Conservation (phyloP, 2,113 vertebrate genomes). For the Syrrhaptes paradoxus region DNA sequence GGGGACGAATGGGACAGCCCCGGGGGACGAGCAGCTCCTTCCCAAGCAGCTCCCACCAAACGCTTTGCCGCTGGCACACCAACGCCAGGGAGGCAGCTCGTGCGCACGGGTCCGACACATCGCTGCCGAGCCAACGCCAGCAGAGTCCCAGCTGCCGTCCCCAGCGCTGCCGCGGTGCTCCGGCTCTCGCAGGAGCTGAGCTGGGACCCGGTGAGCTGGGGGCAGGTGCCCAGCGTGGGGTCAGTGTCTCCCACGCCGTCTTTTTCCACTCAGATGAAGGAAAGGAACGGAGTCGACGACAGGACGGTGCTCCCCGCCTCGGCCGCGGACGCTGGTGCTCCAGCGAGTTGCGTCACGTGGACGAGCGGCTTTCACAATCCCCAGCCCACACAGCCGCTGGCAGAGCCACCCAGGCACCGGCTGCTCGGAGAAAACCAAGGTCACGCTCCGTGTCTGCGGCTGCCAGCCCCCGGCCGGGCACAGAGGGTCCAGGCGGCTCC, state of each 20-base stretch:
- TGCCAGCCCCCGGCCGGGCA: not conserved
- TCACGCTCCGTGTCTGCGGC: not conserved
- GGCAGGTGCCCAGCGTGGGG: rapidly evolving
- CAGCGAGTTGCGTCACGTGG: not conserved
- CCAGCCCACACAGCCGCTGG: not conserved
- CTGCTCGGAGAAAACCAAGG: conserved; percentile 24
- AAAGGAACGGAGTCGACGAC: not conserved
- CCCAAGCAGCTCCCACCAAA: not conserved
- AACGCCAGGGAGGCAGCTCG: rapidly evolving
- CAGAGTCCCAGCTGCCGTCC: not conserved
- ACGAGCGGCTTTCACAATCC: conserved; percentile 48
- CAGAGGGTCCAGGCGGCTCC: not conserved
- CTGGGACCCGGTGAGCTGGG: not conserved
- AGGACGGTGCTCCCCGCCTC: not conserved
- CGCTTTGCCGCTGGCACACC: rapidly evolving
- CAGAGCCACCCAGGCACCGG: not conserved
- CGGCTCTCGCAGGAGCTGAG: not conserved
- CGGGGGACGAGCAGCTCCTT: too few species aligned
- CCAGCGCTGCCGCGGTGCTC: rapidly evolving
- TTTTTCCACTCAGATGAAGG: not conserved
- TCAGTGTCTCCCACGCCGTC: not conserved
- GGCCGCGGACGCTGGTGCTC: not conserved
- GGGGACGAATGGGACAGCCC: too few species aligned
- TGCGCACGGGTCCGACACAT: not conserved
- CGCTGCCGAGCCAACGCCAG: not conserved